These are phyloP conservation scores for Mesorhabditis spiculigera DNA, from an alignment of 2,888 invertebrate genomes.

Conservation along the genomic window DNA sequence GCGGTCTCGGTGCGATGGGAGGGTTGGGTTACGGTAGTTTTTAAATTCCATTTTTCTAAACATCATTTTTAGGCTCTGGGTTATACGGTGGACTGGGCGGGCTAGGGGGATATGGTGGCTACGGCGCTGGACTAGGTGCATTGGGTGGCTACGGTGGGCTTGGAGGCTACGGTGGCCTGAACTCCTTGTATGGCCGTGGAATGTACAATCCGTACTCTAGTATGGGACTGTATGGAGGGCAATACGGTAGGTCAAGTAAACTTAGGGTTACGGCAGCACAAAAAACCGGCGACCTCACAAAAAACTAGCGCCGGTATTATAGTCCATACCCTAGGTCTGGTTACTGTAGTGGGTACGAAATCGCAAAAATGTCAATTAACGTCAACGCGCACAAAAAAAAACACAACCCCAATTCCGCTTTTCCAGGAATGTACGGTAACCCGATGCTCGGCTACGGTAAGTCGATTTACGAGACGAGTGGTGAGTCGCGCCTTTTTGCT, in stretches of 20 bases:
- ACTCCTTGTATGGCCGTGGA: neutral
- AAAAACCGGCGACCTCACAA: too few relatives aligned
- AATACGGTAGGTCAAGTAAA: neutral
- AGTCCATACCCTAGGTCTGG: too few relatives aligned
- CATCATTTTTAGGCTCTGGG: too few relatives aligned
- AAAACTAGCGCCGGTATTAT: too few relatives aligned
- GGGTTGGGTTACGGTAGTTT: neutral
- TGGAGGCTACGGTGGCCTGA: neutral
- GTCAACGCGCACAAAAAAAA: neutral
- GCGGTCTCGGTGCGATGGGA: neutral
- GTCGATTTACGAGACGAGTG: conserved; percentile 4
- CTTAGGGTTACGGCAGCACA: too few relatives aligned
- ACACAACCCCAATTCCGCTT: neutral
- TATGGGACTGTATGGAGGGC: neutral
- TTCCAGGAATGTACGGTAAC: neutral
- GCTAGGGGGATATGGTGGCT: neutral
- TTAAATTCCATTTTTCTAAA: too few relatives aligned
- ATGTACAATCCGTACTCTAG: neutral
- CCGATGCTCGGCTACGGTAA: neutral
- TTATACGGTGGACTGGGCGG: too few relatives aligned
- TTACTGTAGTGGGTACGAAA: too few relatives aligned
- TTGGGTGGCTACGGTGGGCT: neutral
- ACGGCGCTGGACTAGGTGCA: neutral
- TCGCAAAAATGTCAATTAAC: neutral
- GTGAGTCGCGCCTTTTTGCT: neutral